Evolutionary conservation across 2,888 invertebrate genomes (phyloP), one percentile per base, ranked within the genome.

Genomic region (Rhabditophanes sp.): DNA sequence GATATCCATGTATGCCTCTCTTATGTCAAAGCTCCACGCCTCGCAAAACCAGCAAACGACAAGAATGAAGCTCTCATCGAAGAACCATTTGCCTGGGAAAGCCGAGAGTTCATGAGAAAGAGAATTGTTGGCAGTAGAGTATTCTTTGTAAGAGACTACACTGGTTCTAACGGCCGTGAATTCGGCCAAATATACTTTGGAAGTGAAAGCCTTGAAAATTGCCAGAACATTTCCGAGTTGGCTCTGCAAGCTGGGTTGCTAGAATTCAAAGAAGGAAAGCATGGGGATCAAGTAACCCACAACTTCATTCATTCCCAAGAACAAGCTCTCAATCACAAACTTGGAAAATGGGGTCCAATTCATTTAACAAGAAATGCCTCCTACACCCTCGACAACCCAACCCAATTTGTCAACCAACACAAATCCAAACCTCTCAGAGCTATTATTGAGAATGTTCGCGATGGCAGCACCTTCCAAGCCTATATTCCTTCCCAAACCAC

Each of bases 81-180:
- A 31, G 61, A 61, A 69, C 82, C 90, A 1, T 93, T 75, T 72
- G 90, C 88, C 0, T 96, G 90, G 88, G 90, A 93, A 65, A 82
- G 90, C 1, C 76, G 93, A 35, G 93, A 96, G 69, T 90, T 78
- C 64, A 72, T 96, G 30, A 75, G 93, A 22, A 82, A 83, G 64
- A 83, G 82, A 67, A 69, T 93, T 21, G 77, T 96, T 25, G 58
- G 58, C 7, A 42, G 57, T 26, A 80, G 82, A 56, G 82, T 96
- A 0, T 74, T 75, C 11, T 88, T 85, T 65, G 78, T 76, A 22
- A 65, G 71, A 28, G 87, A 88, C 38, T 72, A 72, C 62, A 82
- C 80, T 63, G 78, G 80, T 21, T 76, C 79, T 8, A 80, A 80
- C 58, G 77, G 68, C n/a, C 77, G 82, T 45, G 48, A n/a, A 55